Conservation (phyloP, 1,140 invertebrate species). For the Trachymyrmex septentrionalis region DNA sequence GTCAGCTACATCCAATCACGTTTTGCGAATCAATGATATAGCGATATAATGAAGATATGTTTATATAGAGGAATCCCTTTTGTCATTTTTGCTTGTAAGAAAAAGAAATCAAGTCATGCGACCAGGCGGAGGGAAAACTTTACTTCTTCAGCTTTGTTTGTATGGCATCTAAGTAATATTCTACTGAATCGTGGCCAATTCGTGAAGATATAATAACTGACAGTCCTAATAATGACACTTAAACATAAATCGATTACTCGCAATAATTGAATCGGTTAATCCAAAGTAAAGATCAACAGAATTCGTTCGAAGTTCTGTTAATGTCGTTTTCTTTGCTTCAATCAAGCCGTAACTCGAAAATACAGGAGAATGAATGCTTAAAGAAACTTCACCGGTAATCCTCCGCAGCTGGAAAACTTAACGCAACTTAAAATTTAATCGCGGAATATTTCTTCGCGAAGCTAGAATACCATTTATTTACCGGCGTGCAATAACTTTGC, state of each 20-base stretch:
- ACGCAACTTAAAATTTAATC: background rate
- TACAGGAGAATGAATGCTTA: background rate
- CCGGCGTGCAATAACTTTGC: background rate
- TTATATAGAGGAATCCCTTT: conserved; percentile 18
- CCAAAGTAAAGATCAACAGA: conserved; percentile 14
- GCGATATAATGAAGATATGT: background rate
- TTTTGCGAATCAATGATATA: background rate
- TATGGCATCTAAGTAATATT: conserved; percentile 26
- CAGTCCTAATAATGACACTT: conserved; percentile 12
- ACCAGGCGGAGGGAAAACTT: background rate
- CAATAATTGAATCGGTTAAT: conserved; percentile 25
- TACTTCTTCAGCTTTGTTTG: background rate
- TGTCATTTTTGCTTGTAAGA: background rate
- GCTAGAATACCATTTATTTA: background rate
- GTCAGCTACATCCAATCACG: background rate
- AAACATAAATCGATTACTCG: conserved; percentile 37
- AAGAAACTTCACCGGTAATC: conserved; percentile 25
- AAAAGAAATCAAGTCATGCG: conserved; percentile 37
- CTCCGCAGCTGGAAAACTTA: background rate
- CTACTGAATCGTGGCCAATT: conserved; percentile 12
- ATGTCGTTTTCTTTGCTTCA: background rate
- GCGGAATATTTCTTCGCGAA: conserved; percentile 5
- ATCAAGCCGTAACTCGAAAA: conserved; percentile 6
- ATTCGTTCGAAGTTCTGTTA: background rate
- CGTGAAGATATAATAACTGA: conserved; percentile 26